Evolutionary conservation across 2,888 invertebrate species (phyloP).

Genomic region (Gibbula magus): DNA sequence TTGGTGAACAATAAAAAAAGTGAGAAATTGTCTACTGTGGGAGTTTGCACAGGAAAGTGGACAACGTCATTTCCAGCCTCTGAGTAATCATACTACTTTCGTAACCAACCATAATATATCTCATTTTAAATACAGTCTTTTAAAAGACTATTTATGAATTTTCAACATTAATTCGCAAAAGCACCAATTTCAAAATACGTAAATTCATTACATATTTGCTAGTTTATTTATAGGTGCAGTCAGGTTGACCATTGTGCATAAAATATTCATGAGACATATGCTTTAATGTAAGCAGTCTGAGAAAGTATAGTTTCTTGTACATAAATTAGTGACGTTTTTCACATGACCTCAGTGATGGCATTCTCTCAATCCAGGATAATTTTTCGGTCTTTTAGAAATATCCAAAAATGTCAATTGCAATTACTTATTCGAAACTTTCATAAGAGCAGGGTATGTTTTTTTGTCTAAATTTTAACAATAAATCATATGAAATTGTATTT

Average conservation of each 20-base stretch:
- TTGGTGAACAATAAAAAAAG: slow-evolving; percentile 23
- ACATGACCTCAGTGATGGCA: slow-evolving; percentile 12
- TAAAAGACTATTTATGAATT: too few species aligned
- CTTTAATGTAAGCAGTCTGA: background rate
- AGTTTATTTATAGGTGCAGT: too few species aligned
- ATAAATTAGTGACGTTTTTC: background rate
- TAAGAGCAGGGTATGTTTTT: background rate
- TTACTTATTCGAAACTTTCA: background rate
- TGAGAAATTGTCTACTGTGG: slow-evolving; percentile 20
- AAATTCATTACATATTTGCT: too few species aligned
- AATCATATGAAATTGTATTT: too few species aligned
- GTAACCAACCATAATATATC: too few species aligned
- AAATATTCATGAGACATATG: background rate
- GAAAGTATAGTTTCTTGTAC: background rate
- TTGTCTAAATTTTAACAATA: too few species aligned
- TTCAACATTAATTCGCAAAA: too few species aligned
- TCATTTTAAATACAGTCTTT: too few species aligned
- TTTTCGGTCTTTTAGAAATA: background rate
- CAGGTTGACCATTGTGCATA: background rate
- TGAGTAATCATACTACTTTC: slow-evolving; percentile 20
- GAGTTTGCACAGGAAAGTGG: slow-evolving; percentile 15
- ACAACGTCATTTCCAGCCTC: slow-evolving; percentile 6
- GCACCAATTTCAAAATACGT: too few species aligned
- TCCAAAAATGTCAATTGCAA: background rate
- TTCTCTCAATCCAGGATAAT: background rate